phyloP scores from a whole-genome alignment of 2,113 vertebrate species.

The Dolichallabes microphthalmus region DNA sequence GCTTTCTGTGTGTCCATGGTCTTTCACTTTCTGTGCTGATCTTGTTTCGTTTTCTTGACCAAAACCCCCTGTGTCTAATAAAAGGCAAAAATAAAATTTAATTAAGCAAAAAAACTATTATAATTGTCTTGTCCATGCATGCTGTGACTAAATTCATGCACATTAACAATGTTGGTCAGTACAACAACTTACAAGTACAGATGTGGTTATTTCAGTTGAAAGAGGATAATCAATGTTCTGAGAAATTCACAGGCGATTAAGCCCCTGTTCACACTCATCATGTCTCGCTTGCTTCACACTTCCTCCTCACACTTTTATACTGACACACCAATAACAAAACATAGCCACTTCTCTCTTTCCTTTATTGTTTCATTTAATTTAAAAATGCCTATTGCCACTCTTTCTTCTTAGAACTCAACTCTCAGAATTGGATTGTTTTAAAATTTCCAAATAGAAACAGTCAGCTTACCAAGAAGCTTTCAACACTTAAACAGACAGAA shows the following conservation, averaged over 20 bases:
- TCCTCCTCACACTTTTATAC: slow-evolving; percentile 18
- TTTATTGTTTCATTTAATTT: neutral
- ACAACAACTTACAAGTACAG: neutral
- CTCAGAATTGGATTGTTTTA: neutral
- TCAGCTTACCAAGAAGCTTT: too few relatives aligned
- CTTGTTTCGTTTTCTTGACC: slow-evolving; percentile 41
- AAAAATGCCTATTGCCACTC: neutral
- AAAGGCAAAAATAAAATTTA: neutral
- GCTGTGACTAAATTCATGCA: neutral
- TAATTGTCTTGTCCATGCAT: neutral
- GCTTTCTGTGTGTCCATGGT: slow-evolving; percentile 22
- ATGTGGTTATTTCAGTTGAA: too few relatives aligned
- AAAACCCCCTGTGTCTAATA: neutral
- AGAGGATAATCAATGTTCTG: neutral
- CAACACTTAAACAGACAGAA: too few relatives aligned
- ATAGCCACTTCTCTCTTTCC: slow-evolving; percentile 42
- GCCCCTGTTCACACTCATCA: neutral
- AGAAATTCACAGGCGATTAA: neutral
- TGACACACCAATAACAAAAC: neutral
- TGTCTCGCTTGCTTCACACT: neutral
- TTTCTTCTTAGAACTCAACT: neutral
- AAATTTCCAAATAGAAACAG: too few relatives aligned
- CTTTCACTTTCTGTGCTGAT: slow-evolving; percentile 36
- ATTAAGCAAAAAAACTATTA: neutral
- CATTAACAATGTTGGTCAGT: neutral